phyloP scores from a whole-genome alignment of 2,888 invertebrate species.

The Sesamia inferens region DNA sequence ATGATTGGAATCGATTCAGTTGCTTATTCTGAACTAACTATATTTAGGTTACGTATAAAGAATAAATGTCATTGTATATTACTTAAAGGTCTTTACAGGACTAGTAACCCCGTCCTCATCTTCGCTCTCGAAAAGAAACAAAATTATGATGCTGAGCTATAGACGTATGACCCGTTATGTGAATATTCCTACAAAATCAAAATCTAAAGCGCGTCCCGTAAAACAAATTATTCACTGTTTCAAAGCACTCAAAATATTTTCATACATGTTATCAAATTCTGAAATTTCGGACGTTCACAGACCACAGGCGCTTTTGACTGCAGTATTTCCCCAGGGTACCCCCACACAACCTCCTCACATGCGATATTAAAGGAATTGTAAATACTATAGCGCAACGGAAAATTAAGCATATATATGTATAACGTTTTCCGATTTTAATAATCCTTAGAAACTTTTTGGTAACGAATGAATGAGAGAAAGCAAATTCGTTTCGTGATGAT shows the following conservation, averaged over 20 bases:
- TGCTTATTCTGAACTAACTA: no score
- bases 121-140: no score
- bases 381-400: background rate
- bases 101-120: no score
- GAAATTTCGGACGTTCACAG: constrained; percentile 27
- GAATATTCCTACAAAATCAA: background rate
- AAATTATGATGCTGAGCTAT: no score
- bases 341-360: constrained; percentile 5
- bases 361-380: constrained; percentile 10
- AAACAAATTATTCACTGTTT: constrained; percentile 26
- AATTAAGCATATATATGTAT: background rate
- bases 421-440: background rate
- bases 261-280: constrained; percentile 20
- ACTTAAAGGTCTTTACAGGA: no score
- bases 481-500: background rate
- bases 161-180: background rate
- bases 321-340: constrained; percentile 35
- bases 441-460: background rate
- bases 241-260: constrained; percentile 31
- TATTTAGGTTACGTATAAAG: no score
- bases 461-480: background rate
- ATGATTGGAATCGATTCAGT: no score
- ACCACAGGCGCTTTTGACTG: constrained; percentile 13
- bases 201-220: background rate
- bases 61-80: no score